These are phyloP conservation scores for Orbicella faveolata DNA, from an alignment of 64 coral and sea anemone species.

Conservation along the genomic window DNA sequence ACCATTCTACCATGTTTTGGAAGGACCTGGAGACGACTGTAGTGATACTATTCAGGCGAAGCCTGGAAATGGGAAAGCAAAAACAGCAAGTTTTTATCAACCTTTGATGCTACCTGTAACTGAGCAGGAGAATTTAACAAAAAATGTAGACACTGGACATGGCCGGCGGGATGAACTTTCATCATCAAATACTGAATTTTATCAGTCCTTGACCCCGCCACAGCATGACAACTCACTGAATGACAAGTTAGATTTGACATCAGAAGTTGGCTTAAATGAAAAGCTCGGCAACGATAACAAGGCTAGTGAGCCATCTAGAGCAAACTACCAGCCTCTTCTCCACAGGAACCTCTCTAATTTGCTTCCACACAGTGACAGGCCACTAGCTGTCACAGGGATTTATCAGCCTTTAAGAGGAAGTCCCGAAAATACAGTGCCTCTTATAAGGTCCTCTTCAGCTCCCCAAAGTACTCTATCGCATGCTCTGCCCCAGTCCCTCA, in stretches of 20 bases:
- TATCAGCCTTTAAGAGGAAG: background rate
- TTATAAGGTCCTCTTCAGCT: background rate
- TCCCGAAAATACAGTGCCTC: background rate
- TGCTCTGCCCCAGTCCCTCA: background rate
- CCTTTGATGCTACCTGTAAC: background rate
- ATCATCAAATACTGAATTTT: background rate
- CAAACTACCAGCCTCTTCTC: background rate
- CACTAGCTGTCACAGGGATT: background rate
- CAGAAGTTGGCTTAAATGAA: background rate
- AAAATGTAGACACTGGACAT: background rate
- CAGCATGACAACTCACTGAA: background rate
- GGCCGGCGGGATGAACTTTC: background rate
- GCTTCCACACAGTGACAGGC: background rate
- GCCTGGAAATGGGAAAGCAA: background rate
- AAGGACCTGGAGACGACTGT: background rate
- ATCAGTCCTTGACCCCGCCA: background rate
- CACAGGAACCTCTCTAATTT: background rate
- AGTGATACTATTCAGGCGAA: no score
- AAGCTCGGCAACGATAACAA: background rate
- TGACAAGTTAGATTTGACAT: background rate
- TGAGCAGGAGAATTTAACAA: background rate
- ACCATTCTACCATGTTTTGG: conserved; percentile 16
- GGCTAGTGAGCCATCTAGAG: background rate
- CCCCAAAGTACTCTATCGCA: background rate
- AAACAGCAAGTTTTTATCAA: conserved; percentile 15